Evolutionary conservation across 2,888 invertebrate genomes (phyloP).

Genomic region (Strigamia maritima): DNA sequence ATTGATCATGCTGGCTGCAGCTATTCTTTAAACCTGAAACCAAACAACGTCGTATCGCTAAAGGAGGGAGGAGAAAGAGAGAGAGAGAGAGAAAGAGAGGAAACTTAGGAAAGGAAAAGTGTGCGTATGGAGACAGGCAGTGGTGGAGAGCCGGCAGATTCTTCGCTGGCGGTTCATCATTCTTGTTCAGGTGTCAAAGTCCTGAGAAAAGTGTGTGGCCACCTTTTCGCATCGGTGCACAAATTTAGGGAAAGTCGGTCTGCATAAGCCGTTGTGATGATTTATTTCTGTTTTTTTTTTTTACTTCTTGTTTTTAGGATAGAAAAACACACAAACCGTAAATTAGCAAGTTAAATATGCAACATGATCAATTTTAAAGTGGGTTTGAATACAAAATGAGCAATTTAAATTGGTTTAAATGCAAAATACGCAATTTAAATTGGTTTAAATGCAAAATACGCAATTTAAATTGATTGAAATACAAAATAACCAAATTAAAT

Average conservation of each 20-base stretch:
- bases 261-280: neutral
- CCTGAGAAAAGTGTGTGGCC: neutral
- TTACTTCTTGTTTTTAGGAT: no score
- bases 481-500: no score
- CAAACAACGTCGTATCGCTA: neutral
- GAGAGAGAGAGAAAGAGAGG: no score
- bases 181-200: neutral
- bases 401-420: no score
- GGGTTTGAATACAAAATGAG: no score
- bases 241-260: neutral
- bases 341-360: no score
- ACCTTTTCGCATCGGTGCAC: neutral
- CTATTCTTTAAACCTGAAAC: conserved; percentile 4
- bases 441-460: no score
- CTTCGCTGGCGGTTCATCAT: neutral
- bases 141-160: neutral
- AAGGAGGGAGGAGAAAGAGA: no score
- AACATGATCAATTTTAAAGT: no score
- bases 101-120: neutral
- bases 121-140: neutral
- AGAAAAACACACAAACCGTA: no score
- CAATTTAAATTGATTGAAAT: no score
- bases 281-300: neutral
- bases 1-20: neutral
- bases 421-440: no score